Base-by-base conservation (phyloP, 2,888 invertebrate genomes). In the Xylota sylvarum region DNA sequence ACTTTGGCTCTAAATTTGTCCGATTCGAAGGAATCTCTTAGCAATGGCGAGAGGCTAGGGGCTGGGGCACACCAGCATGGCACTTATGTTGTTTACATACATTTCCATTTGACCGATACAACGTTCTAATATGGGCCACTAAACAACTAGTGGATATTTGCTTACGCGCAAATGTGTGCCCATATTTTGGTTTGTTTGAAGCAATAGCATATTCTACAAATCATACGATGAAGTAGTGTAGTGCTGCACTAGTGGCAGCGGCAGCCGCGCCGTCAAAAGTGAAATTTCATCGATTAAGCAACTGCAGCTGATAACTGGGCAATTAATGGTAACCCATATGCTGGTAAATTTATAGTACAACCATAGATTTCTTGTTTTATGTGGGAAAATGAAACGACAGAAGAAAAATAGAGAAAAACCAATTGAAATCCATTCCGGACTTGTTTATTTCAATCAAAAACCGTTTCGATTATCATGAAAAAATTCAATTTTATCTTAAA, bases 261-360 rank as follows among this genome's bases (percentile, higher is more conserved):
- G 50, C 50, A 48, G 58, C 5, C 23, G n/a, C 52, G 50, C 70
- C 81, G 81, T 76, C 84, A 85, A 85, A 80, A 85, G 69, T 85
- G 65, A 81, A 80, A 62, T 62, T 80, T 80, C 70, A 81, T 85
- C 70, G 85, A 80, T 80, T 85, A 85, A 43, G 76, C 76, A 85
- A 81, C 76, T 77, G 50, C 32, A 55, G 69, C 46, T 60, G 52
- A 17, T 43, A n/a, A 48, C 67, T 67, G 58, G 74, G 70, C 81
- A 85, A 77, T 77, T 85, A 81, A 76, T 62, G 70, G 65, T 77
- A 70, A 70, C 58, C 65, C 65, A 67, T 73, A 72, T 77, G 50
- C 6, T 64, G 48, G 43, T 40, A 40, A 58, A 77, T 65, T 67
- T 70, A 77, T 70, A 77, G 70, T 43, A 40, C 58, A 64, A 23